phyloP scores from a whole-genome alignment of 2,888 invertebrate species.

The Pseudoips prasinana region DNA sequence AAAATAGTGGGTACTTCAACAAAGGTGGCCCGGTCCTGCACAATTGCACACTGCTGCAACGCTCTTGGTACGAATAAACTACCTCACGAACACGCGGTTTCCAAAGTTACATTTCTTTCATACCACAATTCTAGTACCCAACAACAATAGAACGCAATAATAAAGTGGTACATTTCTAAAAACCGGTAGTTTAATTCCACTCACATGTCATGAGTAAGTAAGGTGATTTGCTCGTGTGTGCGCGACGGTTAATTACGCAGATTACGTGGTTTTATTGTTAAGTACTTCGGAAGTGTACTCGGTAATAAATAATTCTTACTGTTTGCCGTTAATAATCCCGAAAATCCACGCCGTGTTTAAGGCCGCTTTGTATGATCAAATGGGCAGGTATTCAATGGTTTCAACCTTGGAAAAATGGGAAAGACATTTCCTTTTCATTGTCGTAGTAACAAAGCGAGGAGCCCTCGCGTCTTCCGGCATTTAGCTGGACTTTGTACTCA shows the following conservation, averaged over 20 bases:
- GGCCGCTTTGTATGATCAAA: conserved; percentile 33
- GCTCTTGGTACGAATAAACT: too few species aligned
- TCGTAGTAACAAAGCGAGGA: conserved; percentile 61
- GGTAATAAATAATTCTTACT: conserved; percentile 39
- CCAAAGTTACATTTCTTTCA: conserved; percentile 42
- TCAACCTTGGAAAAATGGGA: conserved; percentile 52
- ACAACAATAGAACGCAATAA: conserved; percentile 14
- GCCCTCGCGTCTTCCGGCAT: conserved; percentile 60
- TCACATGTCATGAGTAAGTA: conserved; percentile 24
- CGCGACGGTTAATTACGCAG: conserved; percentile 34
- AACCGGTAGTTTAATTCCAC: conserved; percentile 24
- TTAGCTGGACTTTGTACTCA: conserved; percentile 57
- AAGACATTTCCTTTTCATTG: conserved; percentile 61
- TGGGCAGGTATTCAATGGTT: conserved; percentile 40
- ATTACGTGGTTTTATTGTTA: conserved; percentile 39
- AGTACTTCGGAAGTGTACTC: conserved; percentile 35
- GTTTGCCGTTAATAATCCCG: conserved; percentile 38
- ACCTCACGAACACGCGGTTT: conserved; percentile 35
- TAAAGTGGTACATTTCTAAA: conserved; percentile 18
- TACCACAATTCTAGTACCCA: background rate
- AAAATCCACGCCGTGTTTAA: conserved; percentile 31
- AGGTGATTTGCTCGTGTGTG: conserved; percentile 23
- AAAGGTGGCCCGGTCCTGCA: conserved; percentile 49
- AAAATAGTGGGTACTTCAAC: conserved; percentile 60
- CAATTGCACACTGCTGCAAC: conserved; percentile 48